Conservation (phyloP, 2,113 vertebrate species). For the Pteronura brasiliensis region DNA sequence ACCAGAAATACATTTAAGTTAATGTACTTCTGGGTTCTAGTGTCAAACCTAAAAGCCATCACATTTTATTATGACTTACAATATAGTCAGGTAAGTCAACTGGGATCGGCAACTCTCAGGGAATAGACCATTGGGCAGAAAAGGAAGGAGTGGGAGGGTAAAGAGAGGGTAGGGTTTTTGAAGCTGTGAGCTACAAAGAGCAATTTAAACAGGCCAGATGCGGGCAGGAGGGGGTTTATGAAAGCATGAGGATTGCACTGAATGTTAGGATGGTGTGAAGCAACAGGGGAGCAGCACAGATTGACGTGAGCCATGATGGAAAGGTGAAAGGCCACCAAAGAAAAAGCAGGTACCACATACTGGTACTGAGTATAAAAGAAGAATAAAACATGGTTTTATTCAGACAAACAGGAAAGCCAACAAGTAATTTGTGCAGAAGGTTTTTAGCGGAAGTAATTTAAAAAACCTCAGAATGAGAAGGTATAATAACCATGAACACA, state of each 20-base stretch:
- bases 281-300: neutral
- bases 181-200: neutral
- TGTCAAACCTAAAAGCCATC: neutral
- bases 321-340: neutral
- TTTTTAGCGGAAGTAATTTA: neutral
- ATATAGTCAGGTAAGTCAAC: neutral
- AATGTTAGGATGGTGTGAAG: neutral
- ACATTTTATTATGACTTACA: neutral
- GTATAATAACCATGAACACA: neutral
- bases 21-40: neutral
- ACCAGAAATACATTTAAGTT: neutral
- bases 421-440: neutral
- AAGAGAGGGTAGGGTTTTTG: neutral
- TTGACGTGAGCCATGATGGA: neutral
- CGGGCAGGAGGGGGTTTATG: neutral
- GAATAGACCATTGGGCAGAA: neutral
- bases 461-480: neutral
- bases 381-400: neutral
- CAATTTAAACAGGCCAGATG: neutral
- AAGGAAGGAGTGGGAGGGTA: neutral
- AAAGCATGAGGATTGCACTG: neutral
- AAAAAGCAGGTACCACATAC: neutral
- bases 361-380: neutral
- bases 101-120: neutral
- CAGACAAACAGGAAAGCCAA: neutral